Conservation (phyloP, 1,140 invertebrate species). For the Apocrypta bakeri region DNA sequence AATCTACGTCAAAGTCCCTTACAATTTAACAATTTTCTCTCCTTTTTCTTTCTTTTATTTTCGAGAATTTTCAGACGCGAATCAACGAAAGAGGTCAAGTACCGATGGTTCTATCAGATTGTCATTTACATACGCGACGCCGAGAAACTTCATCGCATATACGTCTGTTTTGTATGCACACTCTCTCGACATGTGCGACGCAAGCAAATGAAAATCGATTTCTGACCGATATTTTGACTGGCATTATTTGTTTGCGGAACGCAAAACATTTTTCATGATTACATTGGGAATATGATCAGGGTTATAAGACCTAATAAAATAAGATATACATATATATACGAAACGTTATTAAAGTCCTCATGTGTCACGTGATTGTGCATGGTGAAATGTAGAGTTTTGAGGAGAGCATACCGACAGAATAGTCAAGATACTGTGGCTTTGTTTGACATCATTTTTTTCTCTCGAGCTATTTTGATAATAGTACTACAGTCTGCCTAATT, state of each 20-base stretch:
- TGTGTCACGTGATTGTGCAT: background rate
- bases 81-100: background rate
- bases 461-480: constrained; percentile 28
- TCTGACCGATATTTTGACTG: background rate
- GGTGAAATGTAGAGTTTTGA: too few species aligned
- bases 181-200: background rate
- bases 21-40: too few species aligned
- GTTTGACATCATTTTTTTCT: background rate
- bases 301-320: too few species aligned
- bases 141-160: too few species aligned
- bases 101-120: background rate
- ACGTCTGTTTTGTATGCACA: too few species aligned
- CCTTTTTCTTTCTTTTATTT: background rate
- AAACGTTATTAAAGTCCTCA: too few species aligned
- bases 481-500: too few species aligned
- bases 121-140: background rate
- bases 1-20: background rate
- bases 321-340: too few species aligned
- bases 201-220: background rate
- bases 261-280: background rate
- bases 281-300: background rate
- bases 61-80: background rate
- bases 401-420: background rate
- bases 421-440: background rate
- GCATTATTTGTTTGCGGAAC: background rate